Percentiles rank a stretch among this genome's conserved stretches.
Conservation (phyloP, 2,113 vertebrate genomes). For the Gallinago media region DNA sequence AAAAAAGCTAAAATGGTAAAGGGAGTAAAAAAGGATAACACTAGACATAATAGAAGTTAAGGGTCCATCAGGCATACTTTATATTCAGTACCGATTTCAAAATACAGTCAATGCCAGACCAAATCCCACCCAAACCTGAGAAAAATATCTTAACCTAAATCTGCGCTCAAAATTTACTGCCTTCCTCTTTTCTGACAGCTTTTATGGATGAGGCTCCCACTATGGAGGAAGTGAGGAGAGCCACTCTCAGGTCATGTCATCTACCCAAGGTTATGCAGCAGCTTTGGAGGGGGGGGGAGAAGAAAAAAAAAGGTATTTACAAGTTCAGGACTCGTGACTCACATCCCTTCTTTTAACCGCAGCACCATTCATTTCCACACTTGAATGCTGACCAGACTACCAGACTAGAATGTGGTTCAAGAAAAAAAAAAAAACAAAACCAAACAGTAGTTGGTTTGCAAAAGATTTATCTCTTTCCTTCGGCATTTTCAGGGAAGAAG, state of each 20-base stretch:
- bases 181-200: background rate
- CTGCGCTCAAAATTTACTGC: background rate
- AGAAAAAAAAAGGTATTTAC: background rate
- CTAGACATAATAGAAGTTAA: background rate
- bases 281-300: background rate
- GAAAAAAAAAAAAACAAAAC: background rate
- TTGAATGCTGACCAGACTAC: slow-evolving; percentile 48
- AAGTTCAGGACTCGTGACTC: slow-evolving; percentile 32
- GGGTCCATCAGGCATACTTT: background rate
- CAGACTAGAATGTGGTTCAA: background rate
- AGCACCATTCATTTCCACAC: slow-evolving; percentile 31
- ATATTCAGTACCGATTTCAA: background rate
- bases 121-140: background rate
- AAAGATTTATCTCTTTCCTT: background rate
- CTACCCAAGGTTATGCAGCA: slow-evolving; percentile 2
- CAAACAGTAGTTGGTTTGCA: background rate
- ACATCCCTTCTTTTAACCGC: slow-evolving; percentile 54
- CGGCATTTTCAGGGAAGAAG: background rate
- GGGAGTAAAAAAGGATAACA: background rate
- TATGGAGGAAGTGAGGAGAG: background rate
- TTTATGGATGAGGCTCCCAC: background rate
- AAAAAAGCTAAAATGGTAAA: background rate
- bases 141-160: background rate
- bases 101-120: background rate
- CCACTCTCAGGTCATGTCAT: background rate